A percentile compares a stretch with the other conserved stretches of the same genome.
phyloP scores from a whole-genome alignment of 2,888 invertebrate species.

The Teinopalpus imperialis region DNA sequence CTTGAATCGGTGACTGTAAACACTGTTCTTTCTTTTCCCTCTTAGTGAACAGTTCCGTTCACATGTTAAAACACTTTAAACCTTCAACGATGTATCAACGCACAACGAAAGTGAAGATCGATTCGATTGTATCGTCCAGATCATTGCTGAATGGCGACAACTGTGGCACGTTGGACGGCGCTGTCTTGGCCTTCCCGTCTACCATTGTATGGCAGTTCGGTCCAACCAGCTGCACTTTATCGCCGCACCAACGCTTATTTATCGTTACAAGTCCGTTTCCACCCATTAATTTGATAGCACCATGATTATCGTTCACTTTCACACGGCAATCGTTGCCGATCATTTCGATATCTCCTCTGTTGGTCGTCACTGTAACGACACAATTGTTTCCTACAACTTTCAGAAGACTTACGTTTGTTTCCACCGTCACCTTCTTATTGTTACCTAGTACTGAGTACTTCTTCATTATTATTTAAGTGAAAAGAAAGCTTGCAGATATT shows the following conservation, averaged over 20 bases:
- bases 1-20: conserved; percentile 1
- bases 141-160: conserved; percentile 74
- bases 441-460: conserved; percentile 71
- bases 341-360: conserved; percentile 71
- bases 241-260: conserved; percentile 57
- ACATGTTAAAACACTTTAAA: conserved; percentile 25
- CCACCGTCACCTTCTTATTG: conserved; percentile 77
- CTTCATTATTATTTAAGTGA: conserved; percentile 56
- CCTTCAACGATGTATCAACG: conserved; percentile 46
- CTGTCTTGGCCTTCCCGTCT: conserved; percentile 59
- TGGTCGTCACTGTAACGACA: conserved; percentile 57
- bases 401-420: conserved; percentile 56
- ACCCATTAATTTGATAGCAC: conserved; percentile 65
- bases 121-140: conserved; percentile 72
- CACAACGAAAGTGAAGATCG: conserved; percentile 74
- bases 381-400: conserved; percentile 72
- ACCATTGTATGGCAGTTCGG: conserved; percentile 58
- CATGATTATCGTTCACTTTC: conserved; percentile 63
- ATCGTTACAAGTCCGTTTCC: conserved; percentile 60
- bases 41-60: conserved; percentile 23
- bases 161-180: conserved; percentile 61
- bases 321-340: conserved; percentile 71
- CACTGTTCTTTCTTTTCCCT: conserved; percentile 16
- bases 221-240: conserved; percentile 62
- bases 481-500: conserved; percentile 25